These are phyloP conservation scores for Crocodylus rhombifer DNA, from an alignment of 2,797 vertebrate genomes.

Conservation along the genomic window DNA sequence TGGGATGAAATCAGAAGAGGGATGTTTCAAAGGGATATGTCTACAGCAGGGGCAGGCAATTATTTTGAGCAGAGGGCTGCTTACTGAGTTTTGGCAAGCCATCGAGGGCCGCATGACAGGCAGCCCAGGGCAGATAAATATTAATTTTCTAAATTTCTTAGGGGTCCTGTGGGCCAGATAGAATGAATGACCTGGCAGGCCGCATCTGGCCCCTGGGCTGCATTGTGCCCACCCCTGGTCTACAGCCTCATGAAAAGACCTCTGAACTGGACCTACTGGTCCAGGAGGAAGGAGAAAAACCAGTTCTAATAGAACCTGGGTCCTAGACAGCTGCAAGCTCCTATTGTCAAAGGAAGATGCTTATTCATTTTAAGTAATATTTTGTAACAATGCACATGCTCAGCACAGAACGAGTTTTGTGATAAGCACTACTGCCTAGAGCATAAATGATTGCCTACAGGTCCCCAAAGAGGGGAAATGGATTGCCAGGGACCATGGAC, in stretches of 20 bases:
- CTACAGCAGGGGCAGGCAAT: too few relatives aligned
- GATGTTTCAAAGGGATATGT: neutral
- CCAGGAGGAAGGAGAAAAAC: neutral
- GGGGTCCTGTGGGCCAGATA: too few relatives aligned
- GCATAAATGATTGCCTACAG: neutral
- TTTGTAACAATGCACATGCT: neutral
- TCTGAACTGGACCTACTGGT: neutral
- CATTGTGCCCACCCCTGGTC: too few relatives aligned
- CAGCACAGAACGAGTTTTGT: neutral
- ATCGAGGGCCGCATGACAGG: too few relatives aligned
- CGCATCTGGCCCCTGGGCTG: too few relatives aligned
- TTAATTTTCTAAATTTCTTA: too few relatives aligned
- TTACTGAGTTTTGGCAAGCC: too few relatives aligned
- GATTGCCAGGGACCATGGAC: neutral
- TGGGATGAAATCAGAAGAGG: neutral
- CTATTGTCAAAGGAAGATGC: neutral
- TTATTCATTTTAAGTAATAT: neutral
- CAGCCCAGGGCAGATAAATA: too few relatives aligned
- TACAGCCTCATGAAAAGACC: too few relatives aligned
- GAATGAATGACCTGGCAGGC: too few relatives aligned
- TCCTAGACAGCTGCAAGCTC: neutral
- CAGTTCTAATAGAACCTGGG: neutral
- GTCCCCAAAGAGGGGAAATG: accelerated
- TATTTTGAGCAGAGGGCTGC: too few relatives aligned
- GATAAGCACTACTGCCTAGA: neutral